Evolutionary conservation across 1,140 invertebrate species (phyloP), one percentile per base, ranked within the genome.

Genomic region (Lordiphosa mommai): DNA sequence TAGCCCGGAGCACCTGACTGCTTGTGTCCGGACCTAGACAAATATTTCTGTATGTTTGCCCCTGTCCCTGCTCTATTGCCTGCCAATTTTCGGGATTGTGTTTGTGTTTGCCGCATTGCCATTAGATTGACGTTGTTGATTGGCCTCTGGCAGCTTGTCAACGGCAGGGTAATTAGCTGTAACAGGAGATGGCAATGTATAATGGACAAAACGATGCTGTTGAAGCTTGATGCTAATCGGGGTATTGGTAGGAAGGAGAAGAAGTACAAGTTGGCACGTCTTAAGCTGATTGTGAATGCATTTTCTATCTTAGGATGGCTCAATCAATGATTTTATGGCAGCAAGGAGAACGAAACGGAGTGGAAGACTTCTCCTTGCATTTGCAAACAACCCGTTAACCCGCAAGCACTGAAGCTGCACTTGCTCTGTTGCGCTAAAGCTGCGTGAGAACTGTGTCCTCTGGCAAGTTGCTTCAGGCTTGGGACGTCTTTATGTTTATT

Each of bases 161-260:
- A 40, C 36, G 29, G 41, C 37, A 50, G 55, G 33, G 82, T 74
- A 82, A 79, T 79, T 79, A 82, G 70, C 65, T 65, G 59, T 59
- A 64, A 52, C 37, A 46, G 53, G 43, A 67, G 52, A 67, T 67
- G 23, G 8, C 9, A n/a, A 12, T n/a, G 13, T 16, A 10, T 23
- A 17, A 34, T 9, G 38, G 10, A 23, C 3, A 9, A n/a, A 29
- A 29, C 7, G 30, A 20, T 20, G 30, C 16, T 41, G 12, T 10
- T 2, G 38, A 14, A 5, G 36, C n/a, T 38, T 41, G 38, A 43
- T 43, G 20, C n/a, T 43, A 27, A 43, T 43, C 40, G 20, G 37
- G 27, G 20, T 4, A 36, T n/a, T n/a, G n/a, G n/a, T n/a, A n/a
- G n/a, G 23, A 30, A 8, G 37, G 13, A 30, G 30, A 6, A 10